Conservation (phyloP, 2,113 vertebrate species). For the Burhinus bistriatus region DNA sequence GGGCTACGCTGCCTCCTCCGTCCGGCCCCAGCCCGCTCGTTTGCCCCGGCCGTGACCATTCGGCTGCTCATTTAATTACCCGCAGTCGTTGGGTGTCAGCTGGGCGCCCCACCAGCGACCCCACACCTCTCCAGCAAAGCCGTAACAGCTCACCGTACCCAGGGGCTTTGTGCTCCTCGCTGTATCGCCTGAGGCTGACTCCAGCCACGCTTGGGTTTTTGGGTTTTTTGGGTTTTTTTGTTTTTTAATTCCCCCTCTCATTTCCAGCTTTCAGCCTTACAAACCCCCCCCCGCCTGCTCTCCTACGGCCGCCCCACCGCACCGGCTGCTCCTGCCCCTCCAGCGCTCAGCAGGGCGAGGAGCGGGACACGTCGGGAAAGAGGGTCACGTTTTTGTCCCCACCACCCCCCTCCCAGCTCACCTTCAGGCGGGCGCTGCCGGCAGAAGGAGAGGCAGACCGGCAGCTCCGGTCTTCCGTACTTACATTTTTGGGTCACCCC, state of each 20-base stretch:
- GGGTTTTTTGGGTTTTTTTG: no score
- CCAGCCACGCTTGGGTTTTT: not conserved
- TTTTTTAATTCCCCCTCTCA: no score
- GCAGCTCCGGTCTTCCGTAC: fast-evolving
- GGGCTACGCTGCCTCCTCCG: no score
- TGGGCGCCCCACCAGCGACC: no score
- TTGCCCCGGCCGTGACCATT: no score
- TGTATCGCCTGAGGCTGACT: fast-evolving
- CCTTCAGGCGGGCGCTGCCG: fast-evolving
- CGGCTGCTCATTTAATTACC: not conserved
- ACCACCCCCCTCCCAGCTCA: not conserved
- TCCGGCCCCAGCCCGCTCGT: no score
- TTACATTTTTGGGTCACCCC: no score
- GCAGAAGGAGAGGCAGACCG: fast-evolving
- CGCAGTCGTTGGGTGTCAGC: fast-evolving
- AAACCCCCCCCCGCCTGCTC: not conserved
- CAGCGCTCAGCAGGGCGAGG: no score
- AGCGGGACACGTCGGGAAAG: not conserved
- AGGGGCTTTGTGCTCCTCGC: fast-evolving
- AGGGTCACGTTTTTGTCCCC: no score
- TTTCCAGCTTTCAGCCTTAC: not conserved
- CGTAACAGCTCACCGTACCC: fast-evolving
- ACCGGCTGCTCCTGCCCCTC: not conserved
- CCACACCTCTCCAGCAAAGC: fast-evolving
- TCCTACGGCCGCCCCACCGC: not conserved